A percentile compares a stretch with the other conserved stretches of the same genome.
These are phyloP conservation scores for Amazona guildingii DNA, from an alignment of 2,113 vertebrate species.

Conservation along the genomic window DNA sequence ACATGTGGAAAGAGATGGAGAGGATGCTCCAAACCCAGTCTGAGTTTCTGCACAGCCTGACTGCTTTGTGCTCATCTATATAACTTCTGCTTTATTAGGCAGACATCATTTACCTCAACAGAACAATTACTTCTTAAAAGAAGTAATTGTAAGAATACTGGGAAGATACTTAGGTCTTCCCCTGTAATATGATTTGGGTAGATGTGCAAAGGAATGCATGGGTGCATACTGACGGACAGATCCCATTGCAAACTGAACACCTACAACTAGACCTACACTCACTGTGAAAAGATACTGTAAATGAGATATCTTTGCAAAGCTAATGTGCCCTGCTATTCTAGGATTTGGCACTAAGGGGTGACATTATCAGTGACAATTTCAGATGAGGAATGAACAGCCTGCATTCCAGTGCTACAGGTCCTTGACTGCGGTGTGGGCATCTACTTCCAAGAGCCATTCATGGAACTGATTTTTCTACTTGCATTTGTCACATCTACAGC, in stretches of 20 bases:
- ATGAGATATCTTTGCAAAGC: neutral
- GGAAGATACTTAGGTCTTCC: neutral
- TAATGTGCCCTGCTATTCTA: neutral
- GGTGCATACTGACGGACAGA: neutral
- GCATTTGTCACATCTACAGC: neutral
- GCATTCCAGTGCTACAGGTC: neutral
- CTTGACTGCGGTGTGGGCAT: neutral
- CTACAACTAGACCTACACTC: neutral
- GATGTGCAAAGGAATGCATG: neutral
- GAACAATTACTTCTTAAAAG: neutral
- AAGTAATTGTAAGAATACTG: neutral
- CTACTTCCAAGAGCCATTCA: neutral
- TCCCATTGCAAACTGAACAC: neutral
- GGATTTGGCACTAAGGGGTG: neutral
- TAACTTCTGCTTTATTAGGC: neutral
- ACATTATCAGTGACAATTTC: neutral
- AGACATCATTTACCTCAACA: neutral
- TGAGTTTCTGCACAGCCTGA: neutral
- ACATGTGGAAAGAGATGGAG: neutral
- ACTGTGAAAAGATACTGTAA: neutral
- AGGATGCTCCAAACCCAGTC: neutral
- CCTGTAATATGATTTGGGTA: neutral
- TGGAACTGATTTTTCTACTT: neutral
- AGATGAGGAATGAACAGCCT: neutral
- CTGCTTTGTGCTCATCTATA: neutral